Evolutionary conservation across 2,113 vertebrate species (phyloP).

Genomic region (Urocynchramus pylzowi): DNA sequence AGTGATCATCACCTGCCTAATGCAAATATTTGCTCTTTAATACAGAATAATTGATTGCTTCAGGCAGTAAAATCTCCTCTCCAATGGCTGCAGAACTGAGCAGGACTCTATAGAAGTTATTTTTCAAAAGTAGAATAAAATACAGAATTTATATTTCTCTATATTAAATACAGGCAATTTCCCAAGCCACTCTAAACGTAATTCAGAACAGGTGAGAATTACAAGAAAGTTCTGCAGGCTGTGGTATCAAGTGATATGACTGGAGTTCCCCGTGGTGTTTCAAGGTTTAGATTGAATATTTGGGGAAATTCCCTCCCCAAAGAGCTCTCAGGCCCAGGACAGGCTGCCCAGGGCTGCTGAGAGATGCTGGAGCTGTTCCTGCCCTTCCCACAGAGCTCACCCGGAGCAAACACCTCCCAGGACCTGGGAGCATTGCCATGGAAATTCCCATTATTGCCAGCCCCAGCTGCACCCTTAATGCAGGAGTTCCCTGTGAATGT

Average conservation of each 20-base stretch:
- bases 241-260: no score
- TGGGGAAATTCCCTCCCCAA: not conserved
- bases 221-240: accelerated
- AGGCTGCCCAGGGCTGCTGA: not conserved
- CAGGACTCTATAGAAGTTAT: not conserved
- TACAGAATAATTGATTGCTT: not conserved
- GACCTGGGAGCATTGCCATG: accelerated
- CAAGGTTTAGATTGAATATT: not conserved
- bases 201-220: not conserved
- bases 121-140: not conserved
- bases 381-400: not conserved
- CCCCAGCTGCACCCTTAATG: no score
- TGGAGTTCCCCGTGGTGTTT: not conserved
- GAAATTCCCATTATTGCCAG: not conserved
- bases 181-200: not conserved
- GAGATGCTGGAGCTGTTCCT: not conserved
- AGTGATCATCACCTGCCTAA: not conserved
- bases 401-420: accelerated
- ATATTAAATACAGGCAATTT: not conserved
- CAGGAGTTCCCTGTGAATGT: not conserved
- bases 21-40: not conserved
- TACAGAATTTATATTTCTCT: not conserved
- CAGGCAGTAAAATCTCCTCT: not conserved
- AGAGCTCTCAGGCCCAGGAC: not conserved
- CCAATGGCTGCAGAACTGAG: not conserved